Percentiles rank a stretch among this genome's conserved stretches.
Evolutionary conservation across 2,888 invertebrate species (phyloP).

Genomic region (Andrena chrysosceles): DNA sequence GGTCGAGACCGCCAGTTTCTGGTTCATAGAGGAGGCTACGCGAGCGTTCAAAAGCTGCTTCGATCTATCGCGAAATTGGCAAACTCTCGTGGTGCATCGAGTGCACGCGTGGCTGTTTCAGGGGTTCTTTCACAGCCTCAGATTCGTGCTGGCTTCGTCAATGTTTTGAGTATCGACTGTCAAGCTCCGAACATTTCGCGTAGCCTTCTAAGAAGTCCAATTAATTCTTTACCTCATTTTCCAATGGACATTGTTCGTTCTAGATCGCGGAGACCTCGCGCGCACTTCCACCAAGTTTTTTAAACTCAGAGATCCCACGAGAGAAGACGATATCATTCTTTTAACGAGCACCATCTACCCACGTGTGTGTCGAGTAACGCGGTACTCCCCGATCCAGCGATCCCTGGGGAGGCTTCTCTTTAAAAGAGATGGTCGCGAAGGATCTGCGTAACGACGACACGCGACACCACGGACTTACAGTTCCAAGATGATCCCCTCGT

Average conservation of each 20-base stretch:
- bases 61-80: background rate
- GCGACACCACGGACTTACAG: conserved; percentile 16
- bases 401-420: conserved; percentile 17
- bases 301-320: background rate
- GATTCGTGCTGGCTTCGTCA: background rate
- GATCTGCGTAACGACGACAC: conserved; percentile 16
- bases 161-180: too few species aligned
- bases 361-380: conserved; percentile 7
- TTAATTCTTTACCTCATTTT: background rate
- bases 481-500: conserved; percentile 35
- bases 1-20: background rate
- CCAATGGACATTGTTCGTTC: background rate
- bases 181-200: too few species aligned
- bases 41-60: conserved; percentile 12
- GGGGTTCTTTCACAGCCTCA: background rate
- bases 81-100: conserved; percentile 6
- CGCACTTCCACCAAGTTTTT: background rate
- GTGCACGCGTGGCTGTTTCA: background rate
- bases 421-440: conserved; percentile 12
- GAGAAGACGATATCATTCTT: conserved; percentile 11
- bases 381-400: conserved; percentile 5
- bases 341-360: conserved; percentile 20
- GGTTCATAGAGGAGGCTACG: background rate
- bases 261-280: background rate
- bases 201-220: background rate